phyloP scores from a whole-genome alignment of 2,113 vertebrate genomes.

The Dasypus novemcinctus region DNA sequence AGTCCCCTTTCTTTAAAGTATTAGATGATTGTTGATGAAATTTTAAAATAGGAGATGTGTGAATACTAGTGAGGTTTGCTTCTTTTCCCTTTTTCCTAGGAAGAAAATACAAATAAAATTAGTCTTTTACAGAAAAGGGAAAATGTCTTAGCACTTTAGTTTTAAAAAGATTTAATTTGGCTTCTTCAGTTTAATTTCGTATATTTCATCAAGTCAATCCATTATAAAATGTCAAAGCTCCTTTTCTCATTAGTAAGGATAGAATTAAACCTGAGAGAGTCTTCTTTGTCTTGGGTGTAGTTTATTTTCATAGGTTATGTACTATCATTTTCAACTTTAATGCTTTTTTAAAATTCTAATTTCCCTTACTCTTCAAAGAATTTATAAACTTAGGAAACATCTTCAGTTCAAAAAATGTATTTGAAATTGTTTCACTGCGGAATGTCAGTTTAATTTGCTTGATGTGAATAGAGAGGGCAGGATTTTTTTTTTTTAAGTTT shows the following conservation, averaged over 20 bases:
- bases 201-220: not conserved
- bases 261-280: not conserved
- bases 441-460: not conserved
- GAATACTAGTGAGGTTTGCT: not conserved
- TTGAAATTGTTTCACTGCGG: slow-evolving; percentile 22
- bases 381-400: not conserved
- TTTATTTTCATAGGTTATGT: slow-evolving; percentile 41
- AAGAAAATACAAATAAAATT: not conserved
- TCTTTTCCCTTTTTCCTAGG: not conserved
- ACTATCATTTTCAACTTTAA: not conserved
- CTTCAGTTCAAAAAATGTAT: not conserved
- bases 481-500: not conserved
- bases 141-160: not conserved
- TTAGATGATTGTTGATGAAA: not conserved
- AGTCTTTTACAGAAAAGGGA: slow-evolving; percentile 3
- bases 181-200: not conserved
- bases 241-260: not conserved
- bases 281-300: not conserved
- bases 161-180: not conserved
- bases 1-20: not conserved
- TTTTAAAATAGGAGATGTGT: not conserved
- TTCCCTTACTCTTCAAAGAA: not conserved
- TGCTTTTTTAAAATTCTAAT: not conserved
- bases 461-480: not conserved
- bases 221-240: not conserved